Evolutionary conservation across 2,797 vertebrate species (phyloP), one percentile per base, ranked within the genome.

Genomic region (Muscicapa comitata): DNA sequence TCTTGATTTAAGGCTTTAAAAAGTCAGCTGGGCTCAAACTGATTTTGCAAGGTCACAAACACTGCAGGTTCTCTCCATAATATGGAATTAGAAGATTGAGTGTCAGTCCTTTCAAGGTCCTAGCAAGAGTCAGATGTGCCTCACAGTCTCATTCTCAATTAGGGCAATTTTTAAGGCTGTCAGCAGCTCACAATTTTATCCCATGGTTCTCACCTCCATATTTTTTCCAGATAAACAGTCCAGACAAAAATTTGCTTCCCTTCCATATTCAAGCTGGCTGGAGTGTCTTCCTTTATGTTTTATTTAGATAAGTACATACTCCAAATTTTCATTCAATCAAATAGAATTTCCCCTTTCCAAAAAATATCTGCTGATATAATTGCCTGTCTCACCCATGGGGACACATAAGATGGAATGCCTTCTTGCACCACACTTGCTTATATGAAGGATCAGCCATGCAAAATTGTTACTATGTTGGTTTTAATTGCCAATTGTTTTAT

Each of bases 1-100:
- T 97, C 97, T 97, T 97, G 97, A 98, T 97, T 97, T 97, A 98
- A 96, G 80, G 57, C 78, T 97, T 97, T 97, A 97, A 95, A 95
- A 96, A 96, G 90, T 95, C 93, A 92, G 88, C 71, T 70, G 93
- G 83, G 85, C 91, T 98, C 93, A 94, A 97, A 97, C 95, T 97
- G 96, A 97, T 97, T 97, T 96, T 97, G 74, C 97, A 98, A 98
- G 97, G 96, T 97, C 89, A 80, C 87, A 97, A 90, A 85, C 76
- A 84, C 67, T 74, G 35, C 84, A 90, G 79, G 65, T 97, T 97
- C 83, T 31, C 96, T 97, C 94, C 84, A 54, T 96, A 94, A 96
- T 78, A 90, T 15, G 54, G 94, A 97, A 90, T 76, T 73, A 63
- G 70, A 95, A 96, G 89, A 96, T 94, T 81, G 86, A 97, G 78